Conservation (phyloP, 2,113 vertebrate genomes). For the Carettochelys insculpta region DNA sequence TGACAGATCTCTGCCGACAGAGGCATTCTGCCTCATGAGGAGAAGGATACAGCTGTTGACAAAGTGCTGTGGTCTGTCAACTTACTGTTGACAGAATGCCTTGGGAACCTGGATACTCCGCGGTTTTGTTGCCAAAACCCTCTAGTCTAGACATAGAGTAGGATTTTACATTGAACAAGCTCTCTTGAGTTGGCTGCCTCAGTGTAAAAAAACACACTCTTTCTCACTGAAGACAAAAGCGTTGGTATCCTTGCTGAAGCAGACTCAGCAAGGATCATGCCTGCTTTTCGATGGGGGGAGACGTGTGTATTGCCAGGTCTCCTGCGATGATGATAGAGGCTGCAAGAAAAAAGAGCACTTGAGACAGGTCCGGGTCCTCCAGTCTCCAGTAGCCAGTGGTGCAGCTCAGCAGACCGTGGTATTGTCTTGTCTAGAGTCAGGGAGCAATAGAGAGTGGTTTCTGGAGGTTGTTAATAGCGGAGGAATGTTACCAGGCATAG, state of each 20-base stretch:
- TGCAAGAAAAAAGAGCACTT: not conserved
- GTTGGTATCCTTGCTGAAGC: conserved; percentile 43
- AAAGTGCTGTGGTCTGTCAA: no score
- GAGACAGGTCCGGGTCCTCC: not conserved
- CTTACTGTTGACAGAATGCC: no score
- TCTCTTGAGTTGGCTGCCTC: not conserved
- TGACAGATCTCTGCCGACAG: no score
- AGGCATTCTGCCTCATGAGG: no score
- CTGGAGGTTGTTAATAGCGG: not conserved
- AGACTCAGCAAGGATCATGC: conserved; percentile 44
- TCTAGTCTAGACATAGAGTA: no score
- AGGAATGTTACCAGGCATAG: fast-evolving
- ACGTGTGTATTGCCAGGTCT: conserved; percentile 39
- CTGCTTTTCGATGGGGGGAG: conserved; percentile 40
- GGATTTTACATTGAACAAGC: conserved; percentile 50
- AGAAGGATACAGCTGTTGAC: no score
- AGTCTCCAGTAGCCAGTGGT: not conserved
- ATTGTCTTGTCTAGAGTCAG: not conserved
- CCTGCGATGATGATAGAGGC: conserved; percentile 36
- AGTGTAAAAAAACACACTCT: conserved; percentile 12
- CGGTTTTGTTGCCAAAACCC: no score
- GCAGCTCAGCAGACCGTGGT: fast-evolving
- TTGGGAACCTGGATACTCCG: no score
- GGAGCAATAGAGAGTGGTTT: conserved; percentile 20
- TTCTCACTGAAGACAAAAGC: conserved; percentile 19